Percentiles rank a stretch among this genome's conserved stretches.
Evolutionary conservation across 2,888 invertebrate species (phyloP).

Genomic region (Pseudanteris insignis): DNA sequence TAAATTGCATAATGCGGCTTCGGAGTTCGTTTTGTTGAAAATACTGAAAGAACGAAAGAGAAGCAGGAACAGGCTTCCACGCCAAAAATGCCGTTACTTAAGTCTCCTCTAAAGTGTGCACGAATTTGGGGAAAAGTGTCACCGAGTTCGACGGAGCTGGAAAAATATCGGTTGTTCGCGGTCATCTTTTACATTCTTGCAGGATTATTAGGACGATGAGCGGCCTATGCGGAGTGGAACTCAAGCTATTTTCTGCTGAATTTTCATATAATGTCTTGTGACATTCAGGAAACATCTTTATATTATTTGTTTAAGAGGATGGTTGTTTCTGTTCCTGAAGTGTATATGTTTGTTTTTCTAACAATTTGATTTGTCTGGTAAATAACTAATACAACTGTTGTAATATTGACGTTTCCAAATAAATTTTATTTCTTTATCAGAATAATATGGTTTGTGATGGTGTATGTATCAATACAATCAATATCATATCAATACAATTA

Average conservation of each 20-base stretch:
- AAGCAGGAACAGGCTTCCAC: slow-evolving; percentile 53
- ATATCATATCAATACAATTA: too few species aligned
- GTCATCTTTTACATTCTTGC: slow-evolving; percentile 56
- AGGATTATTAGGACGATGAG: slow-evolving; percentile 53
- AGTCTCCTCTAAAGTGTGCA: slow-evolving; percentile 48
- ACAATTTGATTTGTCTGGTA: too few species aligned
- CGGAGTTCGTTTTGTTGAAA: neutral
- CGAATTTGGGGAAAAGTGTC: slow-evolving; percentile 31
- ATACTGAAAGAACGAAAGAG: slow-evolving; percentile 39
- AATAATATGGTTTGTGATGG: too few species aligned
- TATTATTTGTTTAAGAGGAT: too few species aligned
- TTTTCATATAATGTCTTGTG: slow-evolving; percentile 38
- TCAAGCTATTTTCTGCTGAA: slow-evolving; percentile 50
- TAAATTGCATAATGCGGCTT: too few species aligned
- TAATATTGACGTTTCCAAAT: too few species aligned
- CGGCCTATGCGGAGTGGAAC: slow-evolving; percentile 45
- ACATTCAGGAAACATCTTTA: too few species aligned
- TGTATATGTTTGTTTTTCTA: too few species aligned
- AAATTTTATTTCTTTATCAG: too few species aligned
- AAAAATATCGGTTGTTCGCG: slow-evolving; percentile 63
- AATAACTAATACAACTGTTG: too few species aligned
- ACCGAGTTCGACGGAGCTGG: slow-evolving; percentile 50
- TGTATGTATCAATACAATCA: too few species aligned
- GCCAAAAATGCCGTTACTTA: slow-evolving; percentile 56
- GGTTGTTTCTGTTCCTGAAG: too few species aligned